Conservation (phyloP, 2,888 invertebrate genomes). For the Conus canariensis region DNA sequence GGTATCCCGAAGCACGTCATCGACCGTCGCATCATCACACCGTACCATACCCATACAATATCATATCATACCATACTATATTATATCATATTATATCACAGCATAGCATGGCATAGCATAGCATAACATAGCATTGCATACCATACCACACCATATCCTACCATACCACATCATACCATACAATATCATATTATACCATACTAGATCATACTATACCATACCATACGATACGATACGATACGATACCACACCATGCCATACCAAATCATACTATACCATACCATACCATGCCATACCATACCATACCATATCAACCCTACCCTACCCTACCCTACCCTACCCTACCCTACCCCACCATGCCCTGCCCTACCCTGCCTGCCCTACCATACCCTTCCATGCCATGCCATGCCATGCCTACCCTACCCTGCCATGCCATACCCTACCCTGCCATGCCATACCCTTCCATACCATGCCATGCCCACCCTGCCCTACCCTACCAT, state of each 20-base stretch:
- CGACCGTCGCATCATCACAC: no score
- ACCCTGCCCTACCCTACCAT: no score
- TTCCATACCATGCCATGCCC: no score
- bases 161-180: slow-evolving; percentile 6
- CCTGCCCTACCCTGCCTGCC: background rate
- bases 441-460: background rate
- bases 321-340: background rate
- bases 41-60: background rate
- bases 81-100: background rate
- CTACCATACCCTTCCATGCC: background rate
- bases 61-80: background rate
- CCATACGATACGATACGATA: background rate
- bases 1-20: no score
- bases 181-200: background rate
- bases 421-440: background rate
- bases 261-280: background rate
- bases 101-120: background rate
- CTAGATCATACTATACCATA: background rate
- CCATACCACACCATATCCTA: background rate
- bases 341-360: background rate
- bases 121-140: background rate
- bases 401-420: background rate
- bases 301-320: background rate
- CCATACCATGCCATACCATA: background rate
- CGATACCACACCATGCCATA: background rate